phyloP scores from a whole-genome alignment of 2,113 vertebrate species.

The Microcebus tavaratra region DNA sequence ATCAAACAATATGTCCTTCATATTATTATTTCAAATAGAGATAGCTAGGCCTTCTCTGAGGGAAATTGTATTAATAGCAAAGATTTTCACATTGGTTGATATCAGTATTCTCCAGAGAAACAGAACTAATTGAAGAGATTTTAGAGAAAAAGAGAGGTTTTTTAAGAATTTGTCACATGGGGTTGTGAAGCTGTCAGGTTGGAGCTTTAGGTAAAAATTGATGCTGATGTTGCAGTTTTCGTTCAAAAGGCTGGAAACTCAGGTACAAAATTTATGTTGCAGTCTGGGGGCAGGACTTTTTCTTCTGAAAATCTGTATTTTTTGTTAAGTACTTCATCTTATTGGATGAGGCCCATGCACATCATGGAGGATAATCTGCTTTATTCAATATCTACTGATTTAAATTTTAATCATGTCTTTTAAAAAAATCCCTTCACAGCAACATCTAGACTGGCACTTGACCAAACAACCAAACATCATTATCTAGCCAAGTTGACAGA shows the following conservation, averaged over 20 bases:
- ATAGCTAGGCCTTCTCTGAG: background rate
- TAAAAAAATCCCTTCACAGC: background rate
- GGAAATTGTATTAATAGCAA: background rate
- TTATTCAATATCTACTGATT: background rate
- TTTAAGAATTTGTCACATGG: background rate
- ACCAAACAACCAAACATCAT: background rate
- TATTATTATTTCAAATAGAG: background rate
- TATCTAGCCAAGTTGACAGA: background rate
- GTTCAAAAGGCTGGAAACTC: background rate
- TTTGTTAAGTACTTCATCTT: background rate
- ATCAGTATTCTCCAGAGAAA: background rate
- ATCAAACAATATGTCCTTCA: background rate
- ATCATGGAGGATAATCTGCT: background rate
- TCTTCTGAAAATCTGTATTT: background rate
- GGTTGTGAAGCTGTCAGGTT: background rate
- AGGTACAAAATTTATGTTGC: background rate
- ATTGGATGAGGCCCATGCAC: background rate
- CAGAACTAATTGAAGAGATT: background rate
- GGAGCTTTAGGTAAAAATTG: background rate
- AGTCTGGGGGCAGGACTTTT: background rate
- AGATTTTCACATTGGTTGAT: background rate
- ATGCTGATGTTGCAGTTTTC: background rate
- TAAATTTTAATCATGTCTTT: background rate
- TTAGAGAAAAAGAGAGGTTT: background rate
- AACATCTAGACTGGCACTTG: background rate